Evolutionary conservation across 2,113 vertebrate genomes (phyloP).

Genomic region (Ochotona princeps): DNA sequence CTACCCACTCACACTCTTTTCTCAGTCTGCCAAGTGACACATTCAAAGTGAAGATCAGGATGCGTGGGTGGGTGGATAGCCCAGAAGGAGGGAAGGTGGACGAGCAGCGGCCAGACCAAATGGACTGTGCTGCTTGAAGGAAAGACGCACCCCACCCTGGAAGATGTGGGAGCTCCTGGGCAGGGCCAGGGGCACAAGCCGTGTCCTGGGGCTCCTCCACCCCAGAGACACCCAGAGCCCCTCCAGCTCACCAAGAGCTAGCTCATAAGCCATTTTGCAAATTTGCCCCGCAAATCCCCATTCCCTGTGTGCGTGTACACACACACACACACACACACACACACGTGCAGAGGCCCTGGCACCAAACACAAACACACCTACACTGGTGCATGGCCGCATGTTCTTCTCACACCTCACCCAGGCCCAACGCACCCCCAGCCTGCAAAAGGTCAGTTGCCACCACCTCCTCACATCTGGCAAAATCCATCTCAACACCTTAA

Average conservation of each 20-base stretch:
- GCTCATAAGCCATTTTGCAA: background rate
- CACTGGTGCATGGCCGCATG: background rate
- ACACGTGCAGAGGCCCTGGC: background rate
- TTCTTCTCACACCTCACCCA: background rate
- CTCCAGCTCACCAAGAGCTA: background rate
- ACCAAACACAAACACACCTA: background rate
- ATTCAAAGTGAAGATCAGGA: conserved; percentile 62
- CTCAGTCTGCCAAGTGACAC: conserved; percentile 3
- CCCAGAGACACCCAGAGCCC: background rate
- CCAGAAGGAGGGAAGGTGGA: background rate
- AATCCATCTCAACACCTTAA: conserved; percentile 52
- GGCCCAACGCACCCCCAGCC: background rate
- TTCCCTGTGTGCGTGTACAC: background rate
- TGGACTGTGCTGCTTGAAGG: background rate
- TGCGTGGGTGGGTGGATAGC: conserved; percentile 43
- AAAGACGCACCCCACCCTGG: background rate
- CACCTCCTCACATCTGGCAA: conserved; percentile 67
- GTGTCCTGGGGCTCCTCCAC: background rate
- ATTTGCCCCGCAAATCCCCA: background rate
- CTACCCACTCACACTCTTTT: background rate
- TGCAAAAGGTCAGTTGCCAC: conserved; percentile 28
- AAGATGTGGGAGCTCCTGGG: background rate
- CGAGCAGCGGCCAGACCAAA: background rate
- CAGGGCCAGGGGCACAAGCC: background rate
- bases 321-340: background rate